Evolutionary conservation across 2,113 vertebrate genomes (phyloP).

Genomic region (Thalassoma bifasciatum): DNA sequence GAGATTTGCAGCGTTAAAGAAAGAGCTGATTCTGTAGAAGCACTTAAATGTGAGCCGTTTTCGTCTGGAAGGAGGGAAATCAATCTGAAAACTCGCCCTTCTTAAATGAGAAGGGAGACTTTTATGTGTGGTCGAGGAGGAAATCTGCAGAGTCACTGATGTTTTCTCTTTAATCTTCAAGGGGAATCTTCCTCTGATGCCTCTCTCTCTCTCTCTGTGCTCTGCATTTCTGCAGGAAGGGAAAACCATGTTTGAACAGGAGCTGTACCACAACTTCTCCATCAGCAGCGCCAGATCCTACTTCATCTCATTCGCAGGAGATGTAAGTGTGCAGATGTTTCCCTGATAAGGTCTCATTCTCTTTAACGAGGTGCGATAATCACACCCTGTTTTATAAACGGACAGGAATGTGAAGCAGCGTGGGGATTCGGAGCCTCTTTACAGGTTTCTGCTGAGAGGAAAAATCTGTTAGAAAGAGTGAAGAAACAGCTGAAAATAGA

Average conservation of each 20-base stretch:
- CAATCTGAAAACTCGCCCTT: not conserved
- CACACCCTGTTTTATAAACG: not conserved
- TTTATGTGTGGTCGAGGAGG: not conserved
- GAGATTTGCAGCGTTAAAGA: not conserved
- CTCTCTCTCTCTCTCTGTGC: conserved; percentile 13
- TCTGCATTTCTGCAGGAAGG: conserved; percentile 87
- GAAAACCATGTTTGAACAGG: conserved; percentile 94
- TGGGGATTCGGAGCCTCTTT: not conserved
- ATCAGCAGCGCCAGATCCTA: conserved; percentile 93
- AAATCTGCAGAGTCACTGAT: not conserved
- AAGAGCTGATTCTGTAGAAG: not conserved
- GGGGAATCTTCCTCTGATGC: not conserved
- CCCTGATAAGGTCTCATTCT: not conserved
- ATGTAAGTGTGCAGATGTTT: conserved; percentile 80
- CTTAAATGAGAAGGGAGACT: not conserved
- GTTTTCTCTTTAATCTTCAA: not conserved
- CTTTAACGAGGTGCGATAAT: conserved; percentile 8
- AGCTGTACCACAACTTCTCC: conserved; percentile 97
- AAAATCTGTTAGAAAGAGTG: not conserved
- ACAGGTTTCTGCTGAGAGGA: not conserved
- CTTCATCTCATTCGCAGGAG: conserved; percentile 97
- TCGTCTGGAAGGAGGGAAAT: not conserved
- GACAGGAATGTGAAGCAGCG: not conserved
- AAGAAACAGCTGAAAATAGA: not conserved
- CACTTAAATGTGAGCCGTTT: not conserved